These are phyloP conservation scores for Athetis lepigone DNA, from an alignment of 2,888 invertebrate genomes.

Conservation along the genomic window DNA sequence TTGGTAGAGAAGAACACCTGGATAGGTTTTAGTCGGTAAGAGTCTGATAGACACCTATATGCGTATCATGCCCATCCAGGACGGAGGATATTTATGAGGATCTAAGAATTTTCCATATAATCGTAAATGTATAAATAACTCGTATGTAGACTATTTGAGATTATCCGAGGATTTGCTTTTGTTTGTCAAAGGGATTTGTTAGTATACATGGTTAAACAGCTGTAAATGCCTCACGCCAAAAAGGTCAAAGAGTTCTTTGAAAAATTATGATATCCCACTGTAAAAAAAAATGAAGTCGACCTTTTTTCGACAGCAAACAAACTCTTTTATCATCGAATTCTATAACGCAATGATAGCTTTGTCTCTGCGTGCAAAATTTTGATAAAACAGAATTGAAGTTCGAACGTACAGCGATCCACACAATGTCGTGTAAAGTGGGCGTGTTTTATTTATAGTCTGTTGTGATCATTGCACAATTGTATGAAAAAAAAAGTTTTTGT, in stretches of 20 bases:
- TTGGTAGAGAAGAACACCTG: no score
- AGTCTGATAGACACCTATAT: no score
- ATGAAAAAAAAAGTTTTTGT: conserved; percentile 71
- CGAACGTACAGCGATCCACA: conserved; percentile 47
- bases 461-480: conserved; percentile 82
- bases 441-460: conserved; percentile 85
- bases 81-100: no score
- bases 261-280: conserved; percentile 3
- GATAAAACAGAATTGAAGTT: conserved; percentile 64
- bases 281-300: conserved; percentile 15
- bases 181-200: no score
- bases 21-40: no score
- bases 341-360: conserved; percentile 50
- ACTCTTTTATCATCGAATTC: conserved; percentile 46
- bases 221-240: conserved; percentile 3
- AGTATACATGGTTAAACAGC: no score
- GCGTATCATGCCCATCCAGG: no score
- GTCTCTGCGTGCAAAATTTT: conserved; percentile 63
- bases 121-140: no score
- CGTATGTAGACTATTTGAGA: no score
- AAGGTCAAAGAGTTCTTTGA: conserved; percentile 14
- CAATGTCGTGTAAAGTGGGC: conserved; percentile 74
- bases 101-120: no score
- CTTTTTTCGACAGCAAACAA: conserved; percentile 36
- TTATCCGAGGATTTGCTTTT: no score